Evolutionary conservation across 2,888 invertebrate species (phyloP), one percentile per base, ranked within the genome.

Genomic region (Hofmannophila pseudospretella): DNA sequence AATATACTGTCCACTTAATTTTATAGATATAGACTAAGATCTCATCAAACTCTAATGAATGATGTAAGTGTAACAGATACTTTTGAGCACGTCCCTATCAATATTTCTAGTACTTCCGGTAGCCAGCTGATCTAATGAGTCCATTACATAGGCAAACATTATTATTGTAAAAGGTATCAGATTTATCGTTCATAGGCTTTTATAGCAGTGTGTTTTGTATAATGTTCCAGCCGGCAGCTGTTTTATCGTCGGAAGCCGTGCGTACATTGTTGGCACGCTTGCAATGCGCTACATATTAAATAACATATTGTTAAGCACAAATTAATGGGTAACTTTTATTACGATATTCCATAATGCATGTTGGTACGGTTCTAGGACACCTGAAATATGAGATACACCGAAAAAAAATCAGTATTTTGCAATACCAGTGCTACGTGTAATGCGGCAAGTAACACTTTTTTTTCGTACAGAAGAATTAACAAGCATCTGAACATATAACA

Each of bases 181-280:
- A 41, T 44, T 45, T 35, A 39, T 34, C 31, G 16, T 36, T 23
- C 5, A 30, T 26, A 37, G 42, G 36, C 37, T 36, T 38, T 34
- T 32, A 37, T 28, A 30, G 32, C 25, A 35, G 38, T 40, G 31
- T 47, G 45, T 45, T 46, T 44, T 49, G 47, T 47, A 36, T 53
- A 51, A 49, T 47, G 51, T 56, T 54, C 47, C 54, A 43, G 47
- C 38, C 45, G 47, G 57, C 64, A 62, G 68, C 59, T 67, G 66
- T 58, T 66, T 69, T 66, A 68, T 60, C 60, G 53, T 47, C 51
- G 57, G 55, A 64, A 66, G 56, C 61, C 60, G 63, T 56, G 59
- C 60, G 48, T 58, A 53, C 54, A 63, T 56, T 63, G 64, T 58
- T 66, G 64, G 64, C 67, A 65, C 55, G 57, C 61, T 55, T 44